Evolutionary conservation across 2,888 invertebrate species (phyloP).

Genomic region (Agonopterix arenella): DNA sequence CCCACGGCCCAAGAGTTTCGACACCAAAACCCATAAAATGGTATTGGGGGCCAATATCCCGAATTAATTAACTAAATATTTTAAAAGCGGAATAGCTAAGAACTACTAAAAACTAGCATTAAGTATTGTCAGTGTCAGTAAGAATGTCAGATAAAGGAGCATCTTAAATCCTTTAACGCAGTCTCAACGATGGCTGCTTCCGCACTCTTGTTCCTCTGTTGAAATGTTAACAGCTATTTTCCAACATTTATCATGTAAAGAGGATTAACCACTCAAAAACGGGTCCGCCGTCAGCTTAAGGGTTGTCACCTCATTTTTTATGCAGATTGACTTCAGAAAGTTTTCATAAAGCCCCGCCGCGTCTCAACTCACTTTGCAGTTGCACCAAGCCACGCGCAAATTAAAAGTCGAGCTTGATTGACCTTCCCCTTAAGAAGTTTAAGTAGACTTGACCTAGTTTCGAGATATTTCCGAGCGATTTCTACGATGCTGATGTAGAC

Average conservation of each 20-base stretch:
- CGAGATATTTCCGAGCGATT: conserved; percentile 14
- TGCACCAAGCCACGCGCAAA: conserved; percentile 26
- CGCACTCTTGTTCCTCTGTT: conserved; percentile 5
- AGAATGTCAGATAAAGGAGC: too few species aligned
- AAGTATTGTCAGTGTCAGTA: too few species aligned
- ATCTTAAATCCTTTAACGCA: not conserved
- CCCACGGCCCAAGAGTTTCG: too few species aligned
- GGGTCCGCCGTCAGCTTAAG: conserved; percentile 17
- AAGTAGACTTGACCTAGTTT: conserved; percentile 32
- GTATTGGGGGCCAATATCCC: too few species aligned
- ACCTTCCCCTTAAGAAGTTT: conserved; percentile 28
- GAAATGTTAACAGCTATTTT: conserved; percentile 21
- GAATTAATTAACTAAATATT: too few species aligned
- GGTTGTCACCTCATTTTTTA: conserved; percentile 48
- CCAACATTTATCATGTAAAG: conserved; percentile 29
- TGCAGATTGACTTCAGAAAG: conserved; percentile 45
- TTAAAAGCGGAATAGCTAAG: too few species aligned
- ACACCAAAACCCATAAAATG: too few species aligned
- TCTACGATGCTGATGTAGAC: too few species aligned
- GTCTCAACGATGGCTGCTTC: not conserved
- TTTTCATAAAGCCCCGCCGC: conserved; percentile 31
- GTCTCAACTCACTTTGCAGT: conserved; percentile 37
- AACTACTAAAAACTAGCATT: too few species aligned
- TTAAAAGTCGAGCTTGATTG: conserved; percentile 36
- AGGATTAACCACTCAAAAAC: conserved; percentile 35